phyloP scores from a whole-genome alignment of 2,888 invertebrate genomes.

The Allacma fusca region DNA sequence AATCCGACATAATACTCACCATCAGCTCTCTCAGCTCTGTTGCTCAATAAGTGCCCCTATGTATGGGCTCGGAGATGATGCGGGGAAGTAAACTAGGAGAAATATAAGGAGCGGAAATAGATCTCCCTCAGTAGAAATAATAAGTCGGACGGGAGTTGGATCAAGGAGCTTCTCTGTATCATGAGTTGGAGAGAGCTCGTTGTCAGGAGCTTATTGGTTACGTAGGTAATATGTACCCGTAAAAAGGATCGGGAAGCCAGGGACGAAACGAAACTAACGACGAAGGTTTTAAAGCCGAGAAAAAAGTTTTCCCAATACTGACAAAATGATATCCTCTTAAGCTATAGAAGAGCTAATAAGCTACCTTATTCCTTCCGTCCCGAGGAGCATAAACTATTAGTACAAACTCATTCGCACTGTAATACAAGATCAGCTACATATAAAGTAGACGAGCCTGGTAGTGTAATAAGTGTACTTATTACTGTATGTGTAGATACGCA shows the following conservation, averaged over 20 bases:
- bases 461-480: too few relatives aligned
- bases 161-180: not conserved
- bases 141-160: constrained; percentile 28
- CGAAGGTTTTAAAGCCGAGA: constrained; percentile 4
- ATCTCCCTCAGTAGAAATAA: constrained; percentile 22
- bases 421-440: too few relatives aligned
- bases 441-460: too few relatives aligned
- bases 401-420: too few relatives aligned
- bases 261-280: not conserved
- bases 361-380: constrained; percentile 31
- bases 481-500: too few relatives aligned
- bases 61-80: not conserved
- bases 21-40: not conserved
- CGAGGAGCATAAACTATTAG: constrained; percentile 14
- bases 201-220: constrained; percentile 11
- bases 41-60: not conserved
- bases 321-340: constrained; percentile 42
- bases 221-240: not conserved
- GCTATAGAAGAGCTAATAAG: constrained; percentile 42
- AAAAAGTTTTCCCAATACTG: constrained; percentile 18
- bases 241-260: not conserved
- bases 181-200: constrained; percentile 17
- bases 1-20: constrained; percentile 26
- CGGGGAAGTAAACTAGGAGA: not conserved
- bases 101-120: constrained; percentile 30